Base-by-base conservation (phyloP, 2,888 invertebrate genomes). In the Cactoblastis cactorum region DNA sequence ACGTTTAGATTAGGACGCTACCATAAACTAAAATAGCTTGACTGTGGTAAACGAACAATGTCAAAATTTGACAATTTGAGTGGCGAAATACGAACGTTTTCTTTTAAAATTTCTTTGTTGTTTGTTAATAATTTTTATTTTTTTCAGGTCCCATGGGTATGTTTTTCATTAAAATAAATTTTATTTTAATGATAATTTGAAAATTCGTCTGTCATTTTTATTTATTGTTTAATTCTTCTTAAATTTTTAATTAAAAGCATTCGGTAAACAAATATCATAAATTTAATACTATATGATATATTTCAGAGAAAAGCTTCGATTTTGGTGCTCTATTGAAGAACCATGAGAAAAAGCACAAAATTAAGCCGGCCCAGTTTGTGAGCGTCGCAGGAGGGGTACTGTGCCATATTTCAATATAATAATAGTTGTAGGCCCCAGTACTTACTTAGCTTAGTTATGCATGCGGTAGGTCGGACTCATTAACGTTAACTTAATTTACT, bases 371-470 rank as follows among this genome's bases (percentile, higher is more conserved):
- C 45, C 79, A 86, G 52, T 83, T 86, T 48, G 57, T 56, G 33
- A 85, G 80, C 61, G 75, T 84, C 8, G 77, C 80, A 15, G 70
- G 69, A 52, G 87, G 86, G 79, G 87, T 88, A 77, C 61, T 67
- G 47, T 58, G 53, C 22, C 58, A 48, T 57, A 50, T 62, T 58
- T 60, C 53, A 50, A 56, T 53, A 55, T 54, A 55, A 56, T 45
- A 37, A n/a, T 53, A 11, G 3, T 43, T 17, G 37, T 56, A 35
- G 49, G 37, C 35, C 22, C 14, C 51, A 41, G 45, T 55, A 55
- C 52, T 49, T 55, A 55, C 52, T 49, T 50, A 54, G 51, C 28
- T 51, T 55, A 49, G 61, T 61, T 49, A 73, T 74, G 69, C 66
- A 67, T 69, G 66, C 53, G 57, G 58, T 62, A 56, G 55, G 56